Percentiles rank a stretch among this genome's conserved stretches.
Conservation (phyloP, 2,797 vertebrate genomes). For the Sorex maritimensis region DNA sequence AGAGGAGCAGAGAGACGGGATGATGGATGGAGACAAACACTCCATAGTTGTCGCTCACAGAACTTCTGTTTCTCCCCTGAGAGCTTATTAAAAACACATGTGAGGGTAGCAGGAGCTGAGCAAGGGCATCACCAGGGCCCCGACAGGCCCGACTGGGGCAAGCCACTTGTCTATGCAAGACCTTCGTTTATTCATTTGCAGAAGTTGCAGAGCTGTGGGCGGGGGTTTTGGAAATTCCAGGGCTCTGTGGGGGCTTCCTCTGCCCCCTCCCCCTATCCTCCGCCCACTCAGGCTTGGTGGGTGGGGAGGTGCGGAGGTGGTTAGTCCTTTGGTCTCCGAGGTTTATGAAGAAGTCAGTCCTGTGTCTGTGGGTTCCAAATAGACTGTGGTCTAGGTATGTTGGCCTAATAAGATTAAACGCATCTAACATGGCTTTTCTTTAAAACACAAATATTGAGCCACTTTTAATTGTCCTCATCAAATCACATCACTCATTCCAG, state of each 20-base stretch:
- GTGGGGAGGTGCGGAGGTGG: neutral
- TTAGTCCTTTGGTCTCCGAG: conserved; percentile 43
- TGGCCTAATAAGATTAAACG: conserved; percentile 81
- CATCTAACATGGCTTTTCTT: conserved; percentile 81
- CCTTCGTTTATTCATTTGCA: neutral
- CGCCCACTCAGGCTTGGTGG: neutral
- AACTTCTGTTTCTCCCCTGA: neutral
- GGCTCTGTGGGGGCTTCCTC: neutral
- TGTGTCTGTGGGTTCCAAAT: conserved; percentile 73
- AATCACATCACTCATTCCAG: conserved; percentile 85
- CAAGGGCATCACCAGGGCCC: neutral
- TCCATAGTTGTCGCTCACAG: neutral
- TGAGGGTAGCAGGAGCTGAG: neutral
- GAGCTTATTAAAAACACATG: neutral
- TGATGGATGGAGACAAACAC: neutral
- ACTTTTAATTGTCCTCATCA: conserved; percentile 87
- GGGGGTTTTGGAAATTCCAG: neutral
- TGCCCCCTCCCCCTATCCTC: neutral
- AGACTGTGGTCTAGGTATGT: conserved; percentile 77
- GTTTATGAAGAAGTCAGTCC: conserved; percentile 78
- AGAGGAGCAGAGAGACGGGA: neutral
- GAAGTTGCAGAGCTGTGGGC: neutral
- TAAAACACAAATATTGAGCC: conserved; percentile 83
- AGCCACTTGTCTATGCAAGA: neutral
- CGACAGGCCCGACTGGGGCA: neutral